Evolutionary conservation across 2,888 invertebrate genomes (phyloP).

Genomic region (Agrotis clavis): DNA sequence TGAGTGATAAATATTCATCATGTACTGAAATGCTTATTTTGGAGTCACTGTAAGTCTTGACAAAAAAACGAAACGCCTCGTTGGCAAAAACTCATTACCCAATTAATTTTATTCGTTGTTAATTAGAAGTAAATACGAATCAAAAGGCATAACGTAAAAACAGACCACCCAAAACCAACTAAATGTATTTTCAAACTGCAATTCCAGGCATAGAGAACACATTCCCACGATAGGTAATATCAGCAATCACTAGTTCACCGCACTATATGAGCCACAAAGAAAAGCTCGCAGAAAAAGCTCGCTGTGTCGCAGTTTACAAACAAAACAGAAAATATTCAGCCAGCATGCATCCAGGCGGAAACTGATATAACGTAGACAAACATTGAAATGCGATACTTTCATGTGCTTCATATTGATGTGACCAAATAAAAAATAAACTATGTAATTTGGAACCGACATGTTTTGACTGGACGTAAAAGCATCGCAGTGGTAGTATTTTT

Average conservation of each 20-base stretch:
- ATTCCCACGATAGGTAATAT: slow-evolving; percentile 37
- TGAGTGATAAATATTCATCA: no score
- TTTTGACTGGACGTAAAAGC: slow-evolving; percentile 8
- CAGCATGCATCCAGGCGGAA: slow-evolving; percentile 57
- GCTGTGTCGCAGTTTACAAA: slow-evolving; percentile 72
- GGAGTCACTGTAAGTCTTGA: not conserved
- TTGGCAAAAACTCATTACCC: not conserved
- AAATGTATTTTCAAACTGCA: slow-evolving; percentile 11
- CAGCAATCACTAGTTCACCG: slow-evolving; percentile 70
- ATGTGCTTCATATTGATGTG: slow-evolving; percentile 56
- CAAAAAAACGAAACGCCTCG: not conserved
- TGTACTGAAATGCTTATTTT: not conserved
- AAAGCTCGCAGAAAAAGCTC: slow-evolving; percentile 72
- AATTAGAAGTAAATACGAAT: not conserved
- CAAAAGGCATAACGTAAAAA: slow-evolving; percentile 1
- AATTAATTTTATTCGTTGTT: no score
- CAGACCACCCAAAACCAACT: not conserved
- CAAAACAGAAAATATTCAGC: slow-evolving; percentile 67
- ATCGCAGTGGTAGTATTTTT: slow-evolving; percentile 7
- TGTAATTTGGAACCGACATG: slow-evolving; percentile 9
- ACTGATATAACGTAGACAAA: slow-evolving; percentile 75
- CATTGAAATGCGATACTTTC: slow-evolving; percentile 71
- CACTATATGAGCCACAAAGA: slow-evolving; percentile 73
- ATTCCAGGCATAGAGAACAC: slow-evolving; percentile 23
- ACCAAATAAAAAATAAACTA: slow-evolving; percentile 55